Percentiles rank a stretch among this genome's conserved stretches.
These are phyloP conservation scores for Rhadinocentrus ornatus DNA, from an alignment of 2,797 vertebrate genomes.

Conservation along the genomic window DNA sequence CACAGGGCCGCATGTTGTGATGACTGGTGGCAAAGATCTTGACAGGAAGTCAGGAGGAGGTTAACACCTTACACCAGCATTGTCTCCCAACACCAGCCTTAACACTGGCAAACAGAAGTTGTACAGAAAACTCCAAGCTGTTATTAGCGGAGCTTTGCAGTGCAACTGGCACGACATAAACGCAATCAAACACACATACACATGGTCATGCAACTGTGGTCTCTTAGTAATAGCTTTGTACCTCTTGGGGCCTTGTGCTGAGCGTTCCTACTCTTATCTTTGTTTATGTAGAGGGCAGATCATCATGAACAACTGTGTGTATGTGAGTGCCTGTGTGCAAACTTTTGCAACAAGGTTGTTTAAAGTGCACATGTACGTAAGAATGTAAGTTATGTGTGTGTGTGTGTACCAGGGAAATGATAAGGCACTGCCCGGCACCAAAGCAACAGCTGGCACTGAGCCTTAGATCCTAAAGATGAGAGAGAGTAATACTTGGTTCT, in stretches of 20 bases:
- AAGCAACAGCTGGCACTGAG: constrained; percentile 79
- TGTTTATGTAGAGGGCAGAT: constrained; percentile 91
- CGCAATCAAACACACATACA: constrained; percentile 44
- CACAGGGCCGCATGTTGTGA: constrained; percentile 26
- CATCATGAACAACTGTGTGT: constrained; percentile 68
- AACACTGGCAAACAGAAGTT: constrained; percentile 33
- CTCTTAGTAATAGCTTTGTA: constrained; percentile 82
- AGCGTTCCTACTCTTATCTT: constrained; percentile 89
- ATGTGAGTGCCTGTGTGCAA: constrained; percentile 44
- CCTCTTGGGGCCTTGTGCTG: constrained; percentile 76
- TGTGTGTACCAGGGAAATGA: constrained; percentile 79
- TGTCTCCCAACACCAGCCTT: constrained; percentile 27
- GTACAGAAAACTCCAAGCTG: constrained; percentile 28
- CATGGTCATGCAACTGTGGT: constrained; percentile 79
- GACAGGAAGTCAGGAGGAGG: constrained; percentile 54
- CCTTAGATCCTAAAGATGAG: constrained; percentile 73
- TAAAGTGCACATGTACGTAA: constrained; percentile 61
- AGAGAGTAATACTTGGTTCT: constrained; percentile 48
- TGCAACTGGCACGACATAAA: constrained; percentile 45
- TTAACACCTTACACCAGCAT: constrained; percentile 56
- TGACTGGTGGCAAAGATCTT: constrained; percentile 52
- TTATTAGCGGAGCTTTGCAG: constrained; percentile 31
- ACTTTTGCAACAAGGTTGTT: constrained; percentile 54
- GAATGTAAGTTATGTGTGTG: constrained; percentile 32
- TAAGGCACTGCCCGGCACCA: constrained; percentile 89